Conservation (phyloP, 2,113 vertebrate species). For the Hydropotes inermis region DNA sequence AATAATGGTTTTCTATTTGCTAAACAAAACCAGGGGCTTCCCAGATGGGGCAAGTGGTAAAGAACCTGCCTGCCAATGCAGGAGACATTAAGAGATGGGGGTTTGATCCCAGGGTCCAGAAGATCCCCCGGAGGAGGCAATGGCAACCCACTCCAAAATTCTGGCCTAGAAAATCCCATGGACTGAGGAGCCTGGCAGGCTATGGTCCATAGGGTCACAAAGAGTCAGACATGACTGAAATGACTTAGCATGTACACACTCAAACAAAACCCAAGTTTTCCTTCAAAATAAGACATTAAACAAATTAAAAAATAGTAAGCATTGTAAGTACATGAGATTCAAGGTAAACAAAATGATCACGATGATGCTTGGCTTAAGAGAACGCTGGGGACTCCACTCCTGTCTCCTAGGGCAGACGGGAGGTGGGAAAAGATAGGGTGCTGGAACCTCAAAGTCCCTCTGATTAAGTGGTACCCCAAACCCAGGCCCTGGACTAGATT, state of each 20-base stretch:
- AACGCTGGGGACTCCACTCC: background rate
- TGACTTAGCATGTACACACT: background rate
- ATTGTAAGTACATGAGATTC: background rate
- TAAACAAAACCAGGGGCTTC: background rate
- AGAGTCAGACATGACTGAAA: background rate
- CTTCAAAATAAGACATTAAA: background rate
- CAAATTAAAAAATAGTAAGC: background rate
- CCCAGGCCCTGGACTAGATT: background rate
- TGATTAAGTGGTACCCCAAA: rapidly evolving
- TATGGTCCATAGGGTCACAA: background rate
- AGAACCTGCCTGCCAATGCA: background rate
- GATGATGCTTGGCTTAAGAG: rapidly evolving
- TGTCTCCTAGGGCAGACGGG: background rate
- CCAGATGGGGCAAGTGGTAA: background rate
- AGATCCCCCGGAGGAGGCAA: background rate
- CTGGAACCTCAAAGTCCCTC: background rate
- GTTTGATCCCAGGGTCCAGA: background rate
- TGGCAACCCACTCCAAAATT: background rate
- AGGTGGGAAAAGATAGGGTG: background rate
- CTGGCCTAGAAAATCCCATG: background rate
- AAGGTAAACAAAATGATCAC: rapidly evolving
- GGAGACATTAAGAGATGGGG: background rate
- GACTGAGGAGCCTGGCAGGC: background rate
- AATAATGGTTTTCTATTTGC: background rate
- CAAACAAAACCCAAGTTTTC: background rate